phyloP scores from a whole-genome alignment of 2,888 invertebrate species.

The Cryptosula pallasiana region DNA sequence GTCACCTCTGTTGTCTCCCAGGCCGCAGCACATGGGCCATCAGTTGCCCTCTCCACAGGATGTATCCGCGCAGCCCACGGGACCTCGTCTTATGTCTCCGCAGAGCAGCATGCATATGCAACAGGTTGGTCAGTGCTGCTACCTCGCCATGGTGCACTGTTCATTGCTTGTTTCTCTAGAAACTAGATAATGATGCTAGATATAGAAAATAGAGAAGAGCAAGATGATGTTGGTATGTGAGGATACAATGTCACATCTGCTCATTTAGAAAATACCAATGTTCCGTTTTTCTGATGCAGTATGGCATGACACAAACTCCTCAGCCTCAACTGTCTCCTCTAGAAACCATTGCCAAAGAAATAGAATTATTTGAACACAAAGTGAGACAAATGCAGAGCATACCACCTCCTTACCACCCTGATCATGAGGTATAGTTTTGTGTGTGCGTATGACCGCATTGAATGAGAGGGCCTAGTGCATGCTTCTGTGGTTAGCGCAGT shows the following conservation, averaged over 20 bases:
- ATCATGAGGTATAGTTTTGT: neutral
- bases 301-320: neutral
- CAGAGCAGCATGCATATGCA: constrained; percentile 12
- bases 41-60: neutral
- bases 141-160: no score
- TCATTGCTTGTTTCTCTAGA: no score
- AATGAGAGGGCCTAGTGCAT: neutral
- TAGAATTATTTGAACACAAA: constrained; percentile 11
- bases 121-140: neutral
- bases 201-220: no score
- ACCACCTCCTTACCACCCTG: neutral
- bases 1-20: constrained; percentile 20
- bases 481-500: neutral
- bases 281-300: neutral
- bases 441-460: neutral
- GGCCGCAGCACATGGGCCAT: neutral
- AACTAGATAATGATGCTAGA: no score
- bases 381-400: neutral
- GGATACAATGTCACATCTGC: no score
- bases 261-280: no score
- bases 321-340: neutral
- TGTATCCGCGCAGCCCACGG: neutral
- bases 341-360: constrained; percentile 17
- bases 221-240: no score
- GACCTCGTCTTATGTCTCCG: neutral